These are phyloP conservation scores for Ephydatia muelleri DNA, from an alignment of 37 sponge, comb jelly and placozoan species.

Conservation along the genomic window DNA sequence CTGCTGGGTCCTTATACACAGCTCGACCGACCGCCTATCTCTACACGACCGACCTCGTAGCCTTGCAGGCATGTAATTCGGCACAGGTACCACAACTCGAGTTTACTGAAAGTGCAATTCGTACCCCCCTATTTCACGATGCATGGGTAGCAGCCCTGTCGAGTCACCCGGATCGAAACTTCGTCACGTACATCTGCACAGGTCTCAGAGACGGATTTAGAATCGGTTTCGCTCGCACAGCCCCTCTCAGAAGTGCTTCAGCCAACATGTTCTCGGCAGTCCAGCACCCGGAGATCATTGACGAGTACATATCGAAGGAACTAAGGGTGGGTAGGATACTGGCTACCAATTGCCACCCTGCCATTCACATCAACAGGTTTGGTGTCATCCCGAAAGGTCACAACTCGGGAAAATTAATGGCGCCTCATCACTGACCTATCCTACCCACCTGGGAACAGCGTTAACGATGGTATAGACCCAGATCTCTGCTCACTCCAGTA, in stretches of 20 bases:
- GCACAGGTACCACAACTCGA: not conserved
- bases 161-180: conserved; percentile 22
- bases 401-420: conserved; percentile 26
- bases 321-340: too few species aligned
- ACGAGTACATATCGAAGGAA: conserved; percentile 12
- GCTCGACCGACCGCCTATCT: not conserved
- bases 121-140: conserved; percentile 7
- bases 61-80: not conserved
- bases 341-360: not conserved
- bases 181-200: conserved; percentile 6
- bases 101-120: not conserved
- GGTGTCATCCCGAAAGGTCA: conserved; percentile 37
- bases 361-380: conserved; percentile 14
- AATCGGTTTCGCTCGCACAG: not conserved
- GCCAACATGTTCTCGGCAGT: conserved; percentile 31
- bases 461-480: conserved; percentile 11
- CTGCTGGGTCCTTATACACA: too few species aligned
- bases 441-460: not conserved
- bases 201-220: conserved; percentile 21
- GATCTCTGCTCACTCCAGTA: not conserved
- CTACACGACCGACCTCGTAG: conserved; percentile 11
- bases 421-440: not conserved
- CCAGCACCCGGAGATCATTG: conserved; percentile 10
- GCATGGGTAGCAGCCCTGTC: conserved; percentile 8
- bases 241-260: not conserved